A percentile compares a stretch with the other conserved stretches of the same genome.
These are phyloP conservation scores for Seriola aureovittata DNA, from an alignment of 2,113 vertebrate genomes.

Conservation along the genomic window DNA sequence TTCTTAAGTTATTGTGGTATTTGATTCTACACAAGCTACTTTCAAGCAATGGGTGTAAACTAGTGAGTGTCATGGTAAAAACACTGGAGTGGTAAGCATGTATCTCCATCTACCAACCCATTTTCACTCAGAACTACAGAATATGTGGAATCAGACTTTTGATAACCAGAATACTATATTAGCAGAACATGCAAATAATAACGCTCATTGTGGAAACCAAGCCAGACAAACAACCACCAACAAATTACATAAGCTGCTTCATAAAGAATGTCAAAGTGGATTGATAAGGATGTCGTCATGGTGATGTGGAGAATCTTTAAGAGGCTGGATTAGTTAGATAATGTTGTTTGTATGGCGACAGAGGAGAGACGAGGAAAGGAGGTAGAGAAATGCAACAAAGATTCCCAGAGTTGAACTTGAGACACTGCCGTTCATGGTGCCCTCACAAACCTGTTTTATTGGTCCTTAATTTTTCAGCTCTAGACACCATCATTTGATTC, in stretches of 20 bases:
- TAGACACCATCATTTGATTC: neutral
- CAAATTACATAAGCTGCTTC: constrained; percentile 33
- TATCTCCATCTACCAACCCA: constrained; percentile 29
- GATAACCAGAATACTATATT: constrained; percentile 17
- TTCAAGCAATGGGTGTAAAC: constrained; percentile 45
- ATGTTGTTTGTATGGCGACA: neutral
- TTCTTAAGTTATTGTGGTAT: constrained; percentile 65
- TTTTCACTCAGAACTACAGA: constrained; percentile 33
- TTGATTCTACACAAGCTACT: constrained; percentile 72
- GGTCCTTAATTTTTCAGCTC: neutral
- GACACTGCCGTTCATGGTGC: neutral
- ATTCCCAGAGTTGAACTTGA: neutral
- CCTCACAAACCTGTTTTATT: neutral
- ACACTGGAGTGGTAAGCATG: constrained; percentile 58
- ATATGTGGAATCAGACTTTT: constrained; percentile 30
- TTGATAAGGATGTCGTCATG: neutral
- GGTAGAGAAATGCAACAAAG: neutral
- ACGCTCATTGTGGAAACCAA: constrained; percentile 47
- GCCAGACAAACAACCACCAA: constrained; percentile 38
- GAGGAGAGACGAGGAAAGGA: neutral
- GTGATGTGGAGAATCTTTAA: neutral
- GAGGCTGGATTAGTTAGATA: constrained; percentile 2
- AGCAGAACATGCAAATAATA: constrained; percentile 31
- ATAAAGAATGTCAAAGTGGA: constrained; percentile 19
- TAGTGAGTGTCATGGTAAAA: constrained; percentile 35